Evolutionary conservation across 2,888 invertebrate species (phyloP), one percentile per base, ranked within the genome.

Genomic region (Noctua pronuba): DNA sequence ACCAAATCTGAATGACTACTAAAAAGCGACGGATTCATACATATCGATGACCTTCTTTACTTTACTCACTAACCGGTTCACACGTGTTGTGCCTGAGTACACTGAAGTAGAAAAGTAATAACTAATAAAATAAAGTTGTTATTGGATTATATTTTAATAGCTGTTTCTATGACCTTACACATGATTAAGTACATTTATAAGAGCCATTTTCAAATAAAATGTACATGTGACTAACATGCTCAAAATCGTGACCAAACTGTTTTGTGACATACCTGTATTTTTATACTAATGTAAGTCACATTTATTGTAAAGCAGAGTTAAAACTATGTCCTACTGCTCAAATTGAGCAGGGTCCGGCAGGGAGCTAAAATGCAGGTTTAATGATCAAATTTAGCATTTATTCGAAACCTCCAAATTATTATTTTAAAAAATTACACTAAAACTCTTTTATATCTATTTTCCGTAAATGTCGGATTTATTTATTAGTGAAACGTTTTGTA

Each of bases 271-370:
- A 41, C 38, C 38, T 38, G 38, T 38, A 38, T 38, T 38, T 38
- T 38, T 38, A 38, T 38, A 38, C 38, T 38, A 38, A 38, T 38
- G 38, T 38, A 64, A 64, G 64, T 64, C 64, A 64, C 64, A 64
- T 62, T 62, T 64, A 64, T 64, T 64, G 64, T 64, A 64, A 64
- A 64, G 64, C 64, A 64, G 64, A 55, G 55, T 55, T 55, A 55
- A 55, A 55, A 55, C 55, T 55, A 55, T 55, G 55, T 55, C 55
- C 55, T 55, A 55, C 55, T 55, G 55, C 55, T 55, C 55, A 55
- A 55, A 55, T 55, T 55, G 55, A 55, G 55, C 55, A 55, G 55
- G 55, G 55, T 55, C 55, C 55, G 55, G 55, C 55, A 55, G 55
- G 55, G 55, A 55, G 55, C 55, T 55, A 55, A 55, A 55, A 55